These are phyloP conservation scores for Carduelis carduelis DNA, from an alignment of 2,797 vertebrate genomes.

Conservation along the genomic window DNA sequence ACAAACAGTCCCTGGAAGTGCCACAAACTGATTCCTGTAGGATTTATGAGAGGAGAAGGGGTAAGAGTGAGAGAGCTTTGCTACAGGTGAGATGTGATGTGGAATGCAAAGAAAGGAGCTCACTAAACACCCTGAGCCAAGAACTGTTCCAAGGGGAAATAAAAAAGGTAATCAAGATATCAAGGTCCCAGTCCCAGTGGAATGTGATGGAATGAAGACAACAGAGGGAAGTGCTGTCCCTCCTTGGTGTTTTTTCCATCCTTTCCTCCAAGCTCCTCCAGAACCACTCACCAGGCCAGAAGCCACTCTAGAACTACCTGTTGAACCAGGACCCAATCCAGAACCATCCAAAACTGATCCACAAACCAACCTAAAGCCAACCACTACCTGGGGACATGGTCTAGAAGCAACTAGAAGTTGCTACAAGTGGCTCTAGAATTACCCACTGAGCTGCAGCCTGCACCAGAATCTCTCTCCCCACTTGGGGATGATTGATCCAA, in stretches of 20 bases:
- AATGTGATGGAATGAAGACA: neutral
- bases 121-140: neutral
- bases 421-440: neutral
- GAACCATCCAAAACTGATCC: neutral
- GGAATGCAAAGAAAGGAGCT: neutral
- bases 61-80: neutral
- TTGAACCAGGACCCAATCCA: neutral
- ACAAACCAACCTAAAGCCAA: neutral
- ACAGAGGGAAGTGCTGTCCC: neutral
- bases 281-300: neutral
- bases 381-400: rapidly evolving
- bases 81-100: neutral
- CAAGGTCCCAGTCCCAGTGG: neutral
- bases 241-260: neutral
- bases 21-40: neutral
- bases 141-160: neutral
- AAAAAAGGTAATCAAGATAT: neutral
- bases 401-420: neutral
- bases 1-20: neutral
- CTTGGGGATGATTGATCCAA: neutral
- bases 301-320: neutral
- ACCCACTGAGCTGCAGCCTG: rapidly evolving
- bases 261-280: neutral
- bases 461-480: neutral
- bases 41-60: neutral